phyloP scores from a whole-genome alignment of 2,888 invertebrate genomes.

The Aricia artaxerxes region DNA sequence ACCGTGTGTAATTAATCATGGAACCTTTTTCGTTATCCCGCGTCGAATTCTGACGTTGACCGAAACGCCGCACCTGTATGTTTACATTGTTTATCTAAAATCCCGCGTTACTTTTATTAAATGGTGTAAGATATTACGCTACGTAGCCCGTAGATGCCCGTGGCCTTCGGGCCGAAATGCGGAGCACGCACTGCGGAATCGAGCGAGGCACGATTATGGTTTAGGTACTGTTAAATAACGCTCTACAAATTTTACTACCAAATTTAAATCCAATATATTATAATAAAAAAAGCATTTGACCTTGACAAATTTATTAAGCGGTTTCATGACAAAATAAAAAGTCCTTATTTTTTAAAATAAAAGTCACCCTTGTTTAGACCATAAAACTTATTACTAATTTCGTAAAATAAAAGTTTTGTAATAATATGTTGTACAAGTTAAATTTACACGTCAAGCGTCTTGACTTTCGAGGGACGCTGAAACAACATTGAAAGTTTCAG shows the following conservation, averaged over 20 bases:
- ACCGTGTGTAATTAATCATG: slow-evolving; percentile 49
- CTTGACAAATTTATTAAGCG: neutral
- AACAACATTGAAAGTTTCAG: neutral
- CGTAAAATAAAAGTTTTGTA: neutral
- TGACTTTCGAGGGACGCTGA: neutral
- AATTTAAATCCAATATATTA: neutral
- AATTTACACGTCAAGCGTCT: neutral
- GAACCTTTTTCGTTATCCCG: slow-evolving; percentile 51
- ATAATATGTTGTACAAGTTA: neutral
- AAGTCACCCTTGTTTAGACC: neutral
- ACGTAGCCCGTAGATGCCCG: neutral
- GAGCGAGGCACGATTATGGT: neutral
- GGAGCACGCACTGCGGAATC: slow-evolving; percentile 3
- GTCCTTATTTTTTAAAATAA: neutral
- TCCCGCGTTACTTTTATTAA: neutral
- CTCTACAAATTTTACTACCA: neutral
- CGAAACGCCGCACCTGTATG: slow-evolving; percentile 56
- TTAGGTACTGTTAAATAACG: neutral
- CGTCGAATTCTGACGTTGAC: slow-evolving; percentile 32
- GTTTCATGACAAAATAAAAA: neutral
- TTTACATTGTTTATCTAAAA: slow-evolving; percentile 47
- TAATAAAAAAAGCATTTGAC: neutral
- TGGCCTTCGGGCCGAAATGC: neutral
- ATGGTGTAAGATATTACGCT: neutral
- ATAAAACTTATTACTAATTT: neutral